phyloP scores from a whole-genome alignment of 2,888 invertebrate genomes.

The Heliconius hortense region DNA sequence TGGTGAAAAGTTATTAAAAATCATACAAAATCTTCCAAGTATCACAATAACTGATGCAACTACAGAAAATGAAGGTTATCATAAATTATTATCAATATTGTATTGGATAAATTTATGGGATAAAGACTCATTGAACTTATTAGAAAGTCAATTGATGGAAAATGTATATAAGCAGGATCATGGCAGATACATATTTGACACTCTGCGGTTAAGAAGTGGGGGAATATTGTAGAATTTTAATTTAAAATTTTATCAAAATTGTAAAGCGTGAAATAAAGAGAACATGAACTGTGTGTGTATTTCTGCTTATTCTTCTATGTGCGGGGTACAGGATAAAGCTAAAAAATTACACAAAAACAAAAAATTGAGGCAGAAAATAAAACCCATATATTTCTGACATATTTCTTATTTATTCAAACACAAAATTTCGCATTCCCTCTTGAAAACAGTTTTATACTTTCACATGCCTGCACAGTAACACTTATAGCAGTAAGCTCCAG shows the following conservation, averaged over 20 bases:
- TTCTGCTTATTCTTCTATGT: background rate
- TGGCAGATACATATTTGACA: conserved; percentile 69
- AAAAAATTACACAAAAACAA: background rate
- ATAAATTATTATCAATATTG: conserved; percentile 79
- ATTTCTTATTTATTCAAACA: conserved; percentile 43
- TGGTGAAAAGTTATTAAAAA: conserved; percentile 62
- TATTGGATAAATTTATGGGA: conserved; percentile 79
- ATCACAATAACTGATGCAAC: conserved; percentile 64
- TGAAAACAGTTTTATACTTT: conserved; percentile 25
- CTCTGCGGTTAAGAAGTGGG: conserved; percentile 62
- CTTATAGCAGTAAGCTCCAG: conserved; percentile 28
- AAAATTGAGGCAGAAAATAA: conserved; percentile 13
- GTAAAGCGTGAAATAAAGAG: background rate
- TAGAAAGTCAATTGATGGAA: conserved; percentile 66
- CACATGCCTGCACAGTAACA: conserved; percentile 28
- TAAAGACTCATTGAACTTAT: conserved; percentile 63
- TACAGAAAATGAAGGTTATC: conserved; percentile 68
- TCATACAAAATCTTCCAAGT: conserved; percentile 74
- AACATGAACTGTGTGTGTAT: background rate
- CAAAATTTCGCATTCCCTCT: conserved; percentile 29
- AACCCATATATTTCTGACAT: conserved; percentile 36
- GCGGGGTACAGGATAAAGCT: background rate
- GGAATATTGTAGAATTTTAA: conserved; percentile 46
- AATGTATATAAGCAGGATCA: conserved; percentile 62
- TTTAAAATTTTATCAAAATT: too few species aligned